Base-by-base conservation (phyloP, 2,888 invertebrate genomes). In the Spisula solida region DNA sequence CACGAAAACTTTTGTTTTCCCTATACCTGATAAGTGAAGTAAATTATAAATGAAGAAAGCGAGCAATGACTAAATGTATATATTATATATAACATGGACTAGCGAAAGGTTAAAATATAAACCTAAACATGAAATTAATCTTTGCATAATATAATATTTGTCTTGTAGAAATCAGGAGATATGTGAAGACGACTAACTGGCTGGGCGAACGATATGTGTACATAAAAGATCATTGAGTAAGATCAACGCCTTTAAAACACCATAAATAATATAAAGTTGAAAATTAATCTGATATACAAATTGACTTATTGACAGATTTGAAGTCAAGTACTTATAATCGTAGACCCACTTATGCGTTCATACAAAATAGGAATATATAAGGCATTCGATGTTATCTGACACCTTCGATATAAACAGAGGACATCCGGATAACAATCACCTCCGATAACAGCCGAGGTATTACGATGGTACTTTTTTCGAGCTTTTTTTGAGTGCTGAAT, bases 221-320 rank as follows among this genome's bases (percentile, higher is more conserved):
- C 75, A 75, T 5, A 75, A 75, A 16, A 18, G 75, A 75, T 75
- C 34, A 16, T 29, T 75, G 31, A 25, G 75, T 75, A 34, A 75
- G 75, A 75, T 34, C 31, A 75, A 75, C 75, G 75, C 75, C 12
- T 80, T 80, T 80, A 80, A 51, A 80, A 80, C 80, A 47, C 80
- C 80, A 80, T 80, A 80, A 47, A 80, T 80, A 48, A 80, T 80
- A 41, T 4, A 34, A 47, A 47, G 80, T 51, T 75, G n/a, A 80
- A 80, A 47, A 80, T 80, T 80, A 80, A 80, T 80, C 80, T 47
- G 18, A 80, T 80, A 47, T n/a, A 80, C 20, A 80, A 80, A 80
- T 80, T 80, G 47, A 80, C 80, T 80, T 47, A 51, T 79, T 51
- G 51, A 25, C 80, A 80, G 80, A 80, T 80, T 48, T 80, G 20